phyloP scores from a whole-genome alignment of 1,140 invertebrate species.

The Magallana gigas region DNA sequence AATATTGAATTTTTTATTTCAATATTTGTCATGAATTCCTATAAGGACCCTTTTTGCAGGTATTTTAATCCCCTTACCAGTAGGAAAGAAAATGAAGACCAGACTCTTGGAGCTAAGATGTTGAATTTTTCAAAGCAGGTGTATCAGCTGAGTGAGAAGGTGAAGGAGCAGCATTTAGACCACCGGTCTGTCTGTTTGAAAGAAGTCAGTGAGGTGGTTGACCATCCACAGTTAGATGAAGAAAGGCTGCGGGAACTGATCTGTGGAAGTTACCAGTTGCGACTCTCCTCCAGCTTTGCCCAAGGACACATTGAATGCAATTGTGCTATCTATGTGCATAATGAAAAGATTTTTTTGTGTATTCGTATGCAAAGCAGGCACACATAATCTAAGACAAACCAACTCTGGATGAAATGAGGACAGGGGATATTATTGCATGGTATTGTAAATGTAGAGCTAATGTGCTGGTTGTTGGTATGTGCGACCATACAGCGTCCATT shows the following conservation, averaged over 20 bases:
- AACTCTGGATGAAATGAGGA: constrained; percentile 13
- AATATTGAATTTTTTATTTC: too few relatives aligned
- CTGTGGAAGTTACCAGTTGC: constrained; percentile 9
- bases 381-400: neutral
- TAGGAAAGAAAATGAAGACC: neutral
- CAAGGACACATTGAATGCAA: constrained; percentile 4
- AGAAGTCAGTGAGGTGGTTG: neutral
- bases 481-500: constrained; percentile 4
- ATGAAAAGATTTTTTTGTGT: neutral
- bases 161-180: neutral
- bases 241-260: neutral
- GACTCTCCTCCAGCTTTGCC: neutral
- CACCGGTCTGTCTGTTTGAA: neutral
- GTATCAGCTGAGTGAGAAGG: neutral
- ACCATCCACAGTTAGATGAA: constrained; percentile 28
- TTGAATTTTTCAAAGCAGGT: neutral
- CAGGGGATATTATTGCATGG: neutral
- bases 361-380: constrained; percentile 29
- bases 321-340: neutral
- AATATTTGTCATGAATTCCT: too few relatives aligned
- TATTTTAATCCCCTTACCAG: constrained; percentile 17
- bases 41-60: constrained; percentile 46
- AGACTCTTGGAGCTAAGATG: constrained; percentile 24
- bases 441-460: constrained; percentile 24
- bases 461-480: neutral